Evolutionary conservation across 2,113 vertebrate species (phyloP).

Genomic region (Callorhinus ursinus): DNA sequence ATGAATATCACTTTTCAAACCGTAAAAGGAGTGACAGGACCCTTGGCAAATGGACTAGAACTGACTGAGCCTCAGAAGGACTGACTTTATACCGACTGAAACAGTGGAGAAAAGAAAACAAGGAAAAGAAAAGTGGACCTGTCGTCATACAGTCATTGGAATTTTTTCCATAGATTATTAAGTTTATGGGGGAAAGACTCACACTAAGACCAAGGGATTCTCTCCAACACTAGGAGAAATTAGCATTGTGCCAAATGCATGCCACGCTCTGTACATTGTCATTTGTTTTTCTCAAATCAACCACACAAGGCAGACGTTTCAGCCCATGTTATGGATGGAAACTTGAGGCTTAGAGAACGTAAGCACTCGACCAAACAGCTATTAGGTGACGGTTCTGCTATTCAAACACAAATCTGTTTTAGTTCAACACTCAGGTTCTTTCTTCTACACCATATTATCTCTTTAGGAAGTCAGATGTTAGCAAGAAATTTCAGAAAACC

Average conservation of each 20-base stretch:
- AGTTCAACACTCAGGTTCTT: neutral
- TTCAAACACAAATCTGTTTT: neutral
- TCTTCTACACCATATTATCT: neutral
- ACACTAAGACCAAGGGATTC: neutral
- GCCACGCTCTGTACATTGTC: neutral
- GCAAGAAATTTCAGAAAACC: neutral
- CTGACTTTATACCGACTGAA: slow-evolving; percentile 23
- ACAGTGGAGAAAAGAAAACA: neutral
- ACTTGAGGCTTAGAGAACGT: neutral
- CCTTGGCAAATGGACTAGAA: slow-evolving; percentile 54
- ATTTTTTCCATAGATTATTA: neutral
- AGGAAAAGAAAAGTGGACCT: neutral
- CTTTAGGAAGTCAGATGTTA: neutral
- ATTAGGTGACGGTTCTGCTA: neutral
- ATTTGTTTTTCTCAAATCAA: neutral
- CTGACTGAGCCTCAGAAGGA: slow-evolving; percentile 21
- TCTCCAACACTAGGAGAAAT: neutral
- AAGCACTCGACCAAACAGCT: neutral
- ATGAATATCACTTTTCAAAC: slow-evolving; percentile 64
- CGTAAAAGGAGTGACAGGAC: slow-evolving; percentile 55
- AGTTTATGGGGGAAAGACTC: neutral
- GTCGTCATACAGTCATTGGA: neutral
- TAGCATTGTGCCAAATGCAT: neutral
- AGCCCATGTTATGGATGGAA: neutral
- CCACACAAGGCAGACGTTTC: neutral